Conservation (phyloP, 1,140 invertebrate species). For the Halesus radiatus region DNA sequence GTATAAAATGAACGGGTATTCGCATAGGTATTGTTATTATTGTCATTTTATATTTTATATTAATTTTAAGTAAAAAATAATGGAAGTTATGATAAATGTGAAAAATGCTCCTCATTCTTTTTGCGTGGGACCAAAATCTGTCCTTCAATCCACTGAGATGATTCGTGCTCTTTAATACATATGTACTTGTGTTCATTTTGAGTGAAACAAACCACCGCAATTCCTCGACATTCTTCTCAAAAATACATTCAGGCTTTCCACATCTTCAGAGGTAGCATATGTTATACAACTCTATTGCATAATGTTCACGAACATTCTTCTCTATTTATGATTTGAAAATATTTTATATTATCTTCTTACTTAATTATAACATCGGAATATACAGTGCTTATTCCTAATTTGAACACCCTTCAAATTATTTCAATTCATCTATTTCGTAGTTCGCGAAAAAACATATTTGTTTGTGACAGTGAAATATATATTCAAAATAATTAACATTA, state of each 20-base stretch:
- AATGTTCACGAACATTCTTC: too few species aligned
- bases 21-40: conserved; percentile 50
- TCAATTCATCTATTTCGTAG: not conserved
- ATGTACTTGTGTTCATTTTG: too few species aligned
- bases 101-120: conserved; percentile 47
- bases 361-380: too few species aligned
- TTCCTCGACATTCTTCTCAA: too few species aligned
- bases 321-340: too few species aligned
- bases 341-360: too few species aligned
- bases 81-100: conserved; percentile 28
- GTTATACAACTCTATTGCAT: too few species aligned
- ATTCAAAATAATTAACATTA: conserved; percentile 25
- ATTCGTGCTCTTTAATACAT: too few species aligned
- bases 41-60: conserved; percentile 51
- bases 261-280: too few species aligned
- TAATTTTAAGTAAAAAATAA: conserved; percentile 53
- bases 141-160: conserved; percentile 35
- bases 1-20: conserved; percentile 51
- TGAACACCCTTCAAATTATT: not conserved
- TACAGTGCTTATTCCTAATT: too few species aligned
- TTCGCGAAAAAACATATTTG: conserved; percentile 12
- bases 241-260: too few species aligned
- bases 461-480: conserved; percentile 22
- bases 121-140: conserved; percentile 56
- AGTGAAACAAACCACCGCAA: too few species aligned